These are phyloP conservation scores for Dryoscopus gambensis DNA, from an alignment of 2,113 vertebrate genomes.

Conservation along the genomic window DNA sequence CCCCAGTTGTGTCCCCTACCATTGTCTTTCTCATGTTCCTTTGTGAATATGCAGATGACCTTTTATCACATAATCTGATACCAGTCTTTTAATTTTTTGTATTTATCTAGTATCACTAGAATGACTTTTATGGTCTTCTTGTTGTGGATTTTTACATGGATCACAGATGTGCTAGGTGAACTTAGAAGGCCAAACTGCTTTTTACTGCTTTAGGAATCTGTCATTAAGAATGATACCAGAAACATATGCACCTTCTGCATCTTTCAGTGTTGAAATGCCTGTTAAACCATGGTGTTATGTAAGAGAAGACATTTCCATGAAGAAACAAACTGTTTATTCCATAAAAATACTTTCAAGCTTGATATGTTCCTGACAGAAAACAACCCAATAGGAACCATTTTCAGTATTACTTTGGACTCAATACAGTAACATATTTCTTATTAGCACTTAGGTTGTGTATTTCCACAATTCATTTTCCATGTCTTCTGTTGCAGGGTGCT, in stretches of 20 bases:
- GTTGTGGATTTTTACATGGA: not conserved
- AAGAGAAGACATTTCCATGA: not conserved
- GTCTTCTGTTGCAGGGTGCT: constrained; percentile 76
- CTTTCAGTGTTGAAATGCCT: not conserved
- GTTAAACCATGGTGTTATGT: not conserved
- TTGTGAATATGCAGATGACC: not conserved
- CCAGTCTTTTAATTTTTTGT: not conserved
- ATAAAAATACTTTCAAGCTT: not conserved
- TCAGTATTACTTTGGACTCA: not conserved
- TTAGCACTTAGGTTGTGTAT: not conserved
- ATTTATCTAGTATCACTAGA: not conserved
- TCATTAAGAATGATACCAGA: not conserved
- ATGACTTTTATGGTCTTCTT: not conserved
- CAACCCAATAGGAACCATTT: not conserved
- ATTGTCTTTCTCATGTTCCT: not conserved
- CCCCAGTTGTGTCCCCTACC: no score
- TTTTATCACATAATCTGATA: not conserved
- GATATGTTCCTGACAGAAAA: not conserved
- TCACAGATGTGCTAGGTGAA: not conserved
- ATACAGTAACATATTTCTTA: not conserved
- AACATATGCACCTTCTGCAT: not conserved
- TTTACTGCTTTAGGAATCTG: not conserved
- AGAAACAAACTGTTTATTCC: not conserved
- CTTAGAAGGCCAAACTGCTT: not conserved
- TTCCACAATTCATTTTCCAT: not conserved